phyloP scores from a whole-genome alignment of 2,113 vertebrate genomes.

The Dryoscopus gambensis region DNA sequence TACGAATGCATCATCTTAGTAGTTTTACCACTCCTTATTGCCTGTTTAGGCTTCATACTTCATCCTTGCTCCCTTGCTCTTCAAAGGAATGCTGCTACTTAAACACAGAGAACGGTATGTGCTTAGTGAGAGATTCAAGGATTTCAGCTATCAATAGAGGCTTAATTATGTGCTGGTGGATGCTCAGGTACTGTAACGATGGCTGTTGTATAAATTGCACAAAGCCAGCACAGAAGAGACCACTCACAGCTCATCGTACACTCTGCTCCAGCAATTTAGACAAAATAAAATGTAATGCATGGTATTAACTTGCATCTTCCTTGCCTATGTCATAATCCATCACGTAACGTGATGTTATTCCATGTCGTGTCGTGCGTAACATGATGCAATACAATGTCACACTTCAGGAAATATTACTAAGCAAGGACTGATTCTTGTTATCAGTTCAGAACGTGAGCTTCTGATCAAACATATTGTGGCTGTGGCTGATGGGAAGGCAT shows the following conservation, averaged over 20 bases:
- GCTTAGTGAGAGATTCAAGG: constrained; percentile 48
- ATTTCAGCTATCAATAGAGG: constrained; percentile 43
- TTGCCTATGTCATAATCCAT: constrained; percentile 17
- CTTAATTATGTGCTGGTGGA: constrained; percentile 43
- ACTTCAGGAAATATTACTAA: constrained; percentile 39
- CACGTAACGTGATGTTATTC: not conserved
- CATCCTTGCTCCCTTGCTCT: constrained; percentile 28
- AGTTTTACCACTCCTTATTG: constrained; percentile 17
- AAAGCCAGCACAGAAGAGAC: not conserved
- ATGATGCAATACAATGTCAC: constrained; percentile 17
- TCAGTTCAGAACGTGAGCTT: not conserved
- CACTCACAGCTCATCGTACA: not conserved
- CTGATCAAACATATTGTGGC: not conserved
- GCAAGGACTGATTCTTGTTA: not conserved
- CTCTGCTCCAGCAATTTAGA: not conserved
- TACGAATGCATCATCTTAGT: not conserved
- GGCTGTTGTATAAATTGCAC: not conserved
- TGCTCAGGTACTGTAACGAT: not conserved
- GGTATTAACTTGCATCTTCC: not conserved
- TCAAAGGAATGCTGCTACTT: constrained; percentile 35
- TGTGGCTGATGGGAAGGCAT: not conserved
- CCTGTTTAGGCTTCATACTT: not conserved
- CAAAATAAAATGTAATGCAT: not conserved
- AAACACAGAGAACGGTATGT: not conserved
- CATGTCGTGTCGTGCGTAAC: not conserved